phyloP scores from a whole-genome alignment of 2,113 vertebrate genomes.

The Prinia subflava region DNA sequence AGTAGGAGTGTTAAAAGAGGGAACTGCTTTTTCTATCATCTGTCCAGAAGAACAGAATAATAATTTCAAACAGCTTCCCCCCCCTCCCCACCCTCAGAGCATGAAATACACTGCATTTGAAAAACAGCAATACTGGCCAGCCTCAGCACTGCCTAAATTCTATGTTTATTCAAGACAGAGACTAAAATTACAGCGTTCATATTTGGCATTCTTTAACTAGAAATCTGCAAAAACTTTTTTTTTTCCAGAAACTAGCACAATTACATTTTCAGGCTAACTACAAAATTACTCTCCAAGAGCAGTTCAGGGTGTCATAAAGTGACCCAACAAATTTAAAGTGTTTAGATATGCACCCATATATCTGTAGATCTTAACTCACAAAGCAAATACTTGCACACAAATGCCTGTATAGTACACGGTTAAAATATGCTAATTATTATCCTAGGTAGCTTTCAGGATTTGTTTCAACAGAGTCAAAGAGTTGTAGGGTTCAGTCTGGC shows the following conservation, averaged over 20 bases:
- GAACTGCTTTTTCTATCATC: background rate
- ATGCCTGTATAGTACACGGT: background rate
- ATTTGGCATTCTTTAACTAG: conserved; percentile 58
- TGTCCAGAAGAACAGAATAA: conserved; percentile 18
- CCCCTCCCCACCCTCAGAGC: background rate
- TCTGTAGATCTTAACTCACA: background rate
- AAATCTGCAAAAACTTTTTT: conserved; percentile 19
- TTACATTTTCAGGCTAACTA: background rate
- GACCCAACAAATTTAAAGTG: background rate
- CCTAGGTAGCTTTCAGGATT: background rate
- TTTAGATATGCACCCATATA: background rate
- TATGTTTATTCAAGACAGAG: conserved; percentile 63
- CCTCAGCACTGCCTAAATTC: conserved; percentile 62
- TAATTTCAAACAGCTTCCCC: background rate
- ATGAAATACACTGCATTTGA: conserved; percentile 56
- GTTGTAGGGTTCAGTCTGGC: background rate
- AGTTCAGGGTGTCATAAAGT: background rate
- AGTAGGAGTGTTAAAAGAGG: background rate
- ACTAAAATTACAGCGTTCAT: conserved; percentile 60
- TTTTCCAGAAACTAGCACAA: background rate
- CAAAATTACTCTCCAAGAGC: background rate
- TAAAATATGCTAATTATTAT: conserved; percentile 4
- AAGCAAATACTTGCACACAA: background rate
- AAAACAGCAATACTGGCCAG: conserved; percentile 60
- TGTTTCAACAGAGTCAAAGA: background rate